Evolutionary conservation across 2,113 vertebrate genomes (phyloP).

Genomic region (Phalacrocorax pelagicus): DNA sequence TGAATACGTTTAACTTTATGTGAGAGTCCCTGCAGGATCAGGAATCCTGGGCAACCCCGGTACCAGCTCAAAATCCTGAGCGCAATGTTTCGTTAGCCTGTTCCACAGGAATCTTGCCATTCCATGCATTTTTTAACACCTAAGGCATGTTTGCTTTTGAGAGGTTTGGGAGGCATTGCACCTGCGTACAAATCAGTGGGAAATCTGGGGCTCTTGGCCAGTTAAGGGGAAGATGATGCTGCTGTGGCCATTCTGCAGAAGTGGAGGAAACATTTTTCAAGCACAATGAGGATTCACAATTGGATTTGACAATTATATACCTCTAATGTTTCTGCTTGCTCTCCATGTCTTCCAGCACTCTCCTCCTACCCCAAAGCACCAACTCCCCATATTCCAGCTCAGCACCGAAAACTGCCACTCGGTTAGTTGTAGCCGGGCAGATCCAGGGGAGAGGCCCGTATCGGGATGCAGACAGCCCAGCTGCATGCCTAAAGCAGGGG

Average conservation of each 20-base stretch:
- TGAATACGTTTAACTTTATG: neutral
- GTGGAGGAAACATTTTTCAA: neutral
- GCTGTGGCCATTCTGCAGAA: neutral
- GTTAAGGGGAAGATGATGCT: neutral
- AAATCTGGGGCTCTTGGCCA: neutral
- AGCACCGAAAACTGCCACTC: neutral
- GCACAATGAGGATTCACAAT: neutral
- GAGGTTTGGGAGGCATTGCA: neutral
- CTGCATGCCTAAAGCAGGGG: neutral
- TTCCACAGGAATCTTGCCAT: neutral
- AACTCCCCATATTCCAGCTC: neutral
- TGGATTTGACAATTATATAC: neutral
- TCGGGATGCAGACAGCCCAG: fast-evolving
- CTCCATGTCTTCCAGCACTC: neutral
- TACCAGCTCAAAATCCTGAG: neutral
- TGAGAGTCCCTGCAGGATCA: neutral
- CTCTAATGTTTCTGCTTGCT: neutral
- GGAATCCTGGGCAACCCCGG: neutral
- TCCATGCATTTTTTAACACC: neutral
- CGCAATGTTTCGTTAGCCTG: neutral
- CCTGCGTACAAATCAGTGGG: neutral
- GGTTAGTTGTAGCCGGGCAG: neutral
- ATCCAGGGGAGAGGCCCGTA: fast-evolving
- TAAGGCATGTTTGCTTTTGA: neutral
- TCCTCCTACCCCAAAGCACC: neutral